phyloP scores from a whole-genome alignment of 2,113 vertebrate species.

The Asarcornis scutulata region DNA sequence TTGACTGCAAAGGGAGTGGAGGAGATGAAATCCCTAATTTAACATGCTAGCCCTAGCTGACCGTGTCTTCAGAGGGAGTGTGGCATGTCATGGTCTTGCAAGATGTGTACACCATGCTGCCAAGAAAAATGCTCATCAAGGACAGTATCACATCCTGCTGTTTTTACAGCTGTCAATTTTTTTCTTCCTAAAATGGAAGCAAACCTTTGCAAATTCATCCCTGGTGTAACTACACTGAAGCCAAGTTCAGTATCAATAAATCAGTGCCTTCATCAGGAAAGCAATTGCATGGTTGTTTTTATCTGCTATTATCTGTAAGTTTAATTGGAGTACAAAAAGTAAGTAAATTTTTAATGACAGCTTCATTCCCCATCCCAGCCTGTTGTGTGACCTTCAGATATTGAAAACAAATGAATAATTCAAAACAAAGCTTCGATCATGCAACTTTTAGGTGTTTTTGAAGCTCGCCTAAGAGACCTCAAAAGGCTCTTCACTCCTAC shows the following conservation, averaged over 20 bases:
- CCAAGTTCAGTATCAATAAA: constrained; percentile 61
- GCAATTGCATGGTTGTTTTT: constrained; percentile 52
- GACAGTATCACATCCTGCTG: constrained; percentile 8
- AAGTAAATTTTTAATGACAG: constrained; percentile 78
- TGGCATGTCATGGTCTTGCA: background rate
- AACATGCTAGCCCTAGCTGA: background rate
- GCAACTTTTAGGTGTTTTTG: constrained; percentile 63
- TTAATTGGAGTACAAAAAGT: constrained; percentile 76
- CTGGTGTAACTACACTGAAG: constrained; percentile 32
- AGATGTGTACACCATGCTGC: background rate
- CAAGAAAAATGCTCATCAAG: constrained; percentile 14
- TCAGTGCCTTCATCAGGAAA: constrained; percentile 49
- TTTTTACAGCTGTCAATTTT: constrained; percentile 41
- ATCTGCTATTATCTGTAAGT: constrained; percentile 70
- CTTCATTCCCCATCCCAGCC: constrained; percentile 56
- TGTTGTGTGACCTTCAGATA: constrained; percentile 73
- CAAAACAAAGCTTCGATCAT: constrained; percentile 62
- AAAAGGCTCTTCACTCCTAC: constrained; percentile 6
- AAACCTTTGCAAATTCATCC: constrained; percentile 32
- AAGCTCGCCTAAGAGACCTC: constrained; percentile 45
- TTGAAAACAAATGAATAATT: constrained; percentile 80
- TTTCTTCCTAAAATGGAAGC: constrained; percentile 60
- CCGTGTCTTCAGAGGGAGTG: background rate
- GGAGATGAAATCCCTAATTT: background rate
- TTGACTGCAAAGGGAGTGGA: background rate